Conservation (phyloP, 2,888 invertebrate species). For the Tetramorium bicarinatum region DNA sequence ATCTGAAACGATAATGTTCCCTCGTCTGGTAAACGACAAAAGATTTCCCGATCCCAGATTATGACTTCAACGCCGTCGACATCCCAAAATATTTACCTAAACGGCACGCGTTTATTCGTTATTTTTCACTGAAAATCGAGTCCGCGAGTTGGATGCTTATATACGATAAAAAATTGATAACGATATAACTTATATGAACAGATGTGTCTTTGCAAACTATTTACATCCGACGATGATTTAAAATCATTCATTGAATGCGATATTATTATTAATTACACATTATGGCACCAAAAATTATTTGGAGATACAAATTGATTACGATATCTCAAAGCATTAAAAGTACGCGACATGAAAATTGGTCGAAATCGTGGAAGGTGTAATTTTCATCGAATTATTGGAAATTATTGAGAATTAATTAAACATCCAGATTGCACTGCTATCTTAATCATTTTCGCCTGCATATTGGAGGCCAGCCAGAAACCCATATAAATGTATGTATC, state of each 20-base stretch:
- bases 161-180: background rate
- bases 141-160: background rate
- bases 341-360: background rate
- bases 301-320: background rate
- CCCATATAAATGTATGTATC: background rate
- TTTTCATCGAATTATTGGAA: constrained; percentile 22
- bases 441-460: constrained; percentile 14
- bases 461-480: background rate
- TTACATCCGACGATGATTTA: constrained; percentile 4
- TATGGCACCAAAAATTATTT: background rate
- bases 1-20: constrained; percentile 47
- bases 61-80: constrained; percentile 51
- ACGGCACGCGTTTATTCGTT: constrained; percentile 32
- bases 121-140: constrained; percentile 41
- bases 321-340: constrained; percentile 1
- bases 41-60: constrained; percentile 55
- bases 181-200: background rate
- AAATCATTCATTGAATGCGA: background rate
- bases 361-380: background rate
- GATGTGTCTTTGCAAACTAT: background rate
- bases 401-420: constrained; percentile 38
- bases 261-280: constrained; percentile 1
- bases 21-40: constrained; percentile 53
- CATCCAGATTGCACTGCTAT: background rate
- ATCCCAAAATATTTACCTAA: constrained; percentile 63